These are phyloP conservation scores for Carassius auratus DNA, from an alignment of 2,113 vertebrate species.

Conservation along the genomic window DNA sequence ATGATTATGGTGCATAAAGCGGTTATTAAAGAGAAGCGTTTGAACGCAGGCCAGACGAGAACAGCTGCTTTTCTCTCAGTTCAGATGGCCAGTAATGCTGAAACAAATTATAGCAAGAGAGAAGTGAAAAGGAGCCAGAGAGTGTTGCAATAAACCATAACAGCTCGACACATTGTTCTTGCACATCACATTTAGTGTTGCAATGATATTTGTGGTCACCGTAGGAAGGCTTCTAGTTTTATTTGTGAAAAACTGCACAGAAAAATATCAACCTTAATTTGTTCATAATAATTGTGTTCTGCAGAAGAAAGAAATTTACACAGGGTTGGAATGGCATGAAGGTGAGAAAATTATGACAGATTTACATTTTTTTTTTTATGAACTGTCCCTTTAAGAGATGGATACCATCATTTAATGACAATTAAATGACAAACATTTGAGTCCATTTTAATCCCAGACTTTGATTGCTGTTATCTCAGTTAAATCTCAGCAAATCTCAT, in stretches of 20 bases:
- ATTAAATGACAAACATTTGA: neutral
- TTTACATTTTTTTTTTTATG: no score
- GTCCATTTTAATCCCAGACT: neutral
- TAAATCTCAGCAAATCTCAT: neutral
- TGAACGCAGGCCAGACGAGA: constrained; percentile 62
- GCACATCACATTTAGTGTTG: neutral
- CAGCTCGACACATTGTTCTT: neutral
- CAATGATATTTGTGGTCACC: neutral
- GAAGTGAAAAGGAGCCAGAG: neutral
- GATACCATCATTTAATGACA: neutral
- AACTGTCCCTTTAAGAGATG: neutral
- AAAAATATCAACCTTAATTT: neutral
- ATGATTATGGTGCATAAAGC: constrained; percentile 59
- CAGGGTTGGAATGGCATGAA: no score
- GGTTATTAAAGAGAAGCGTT: constrained; percentile 64
- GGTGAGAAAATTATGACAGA: no score
- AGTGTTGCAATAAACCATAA: constrained; percentile 17
- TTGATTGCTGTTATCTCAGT: neutral
- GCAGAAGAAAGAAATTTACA: no score
- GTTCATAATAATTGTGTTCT: no score
- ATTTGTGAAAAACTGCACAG: neutral
- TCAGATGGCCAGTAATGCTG: constrained; percentile 19
- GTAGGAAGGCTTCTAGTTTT: neutral
- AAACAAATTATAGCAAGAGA: constrained; percentile 23
- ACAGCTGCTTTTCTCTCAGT: constrained; percentile 66